A percentile compares a stretch with the other conserved stretches of the same genome.
Conservation (phyloP, 2,797 vertebrate genomes). For the Peromyscus melanophrys region DNA sequence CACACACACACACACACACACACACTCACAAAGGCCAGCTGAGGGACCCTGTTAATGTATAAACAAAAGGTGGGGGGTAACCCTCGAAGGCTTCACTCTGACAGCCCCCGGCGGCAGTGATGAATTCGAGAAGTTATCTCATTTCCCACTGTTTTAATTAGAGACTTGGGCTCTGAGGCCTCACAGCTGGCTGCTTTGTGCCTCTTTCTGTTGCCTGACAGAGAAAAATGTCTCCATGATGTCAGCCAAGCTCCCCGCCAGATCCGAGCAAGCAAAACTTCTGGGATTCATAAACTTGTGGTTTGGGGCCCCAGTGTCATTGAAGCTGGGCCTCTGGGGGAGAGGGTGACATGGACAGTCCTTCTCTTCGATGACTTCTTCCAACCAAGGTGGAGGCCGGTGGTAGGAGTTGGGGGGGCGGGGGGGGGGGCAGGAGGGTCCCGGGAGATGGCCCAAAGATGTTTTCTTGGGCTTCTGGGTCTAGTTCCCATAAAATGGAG, state of each 20-base stretch:
- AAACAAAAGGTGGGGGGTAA: slow-evolving; percentile 98
- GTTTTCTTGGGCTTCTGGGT: slow-evolving; percentile 31
- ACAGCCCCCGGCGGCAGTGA: slow-evolving; percentile 96
- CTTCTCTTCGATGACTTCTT: slow-evolving; percentile 87
- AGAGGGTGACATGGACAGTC: slow-evolving; percentile 88
- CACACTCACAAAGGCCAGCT: slow-evolving; percentile 82
- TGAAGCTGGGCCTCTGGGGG: slow-evolving; percentile 88
- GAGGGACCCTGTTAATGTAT: slow-evolving; percentile 93
- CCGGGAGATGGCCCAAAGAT: not conserved
- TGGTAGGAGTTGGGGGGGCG: slow-evolving; percentile 48
- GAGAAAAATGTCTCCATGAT: slow-evolving; percentile 95
- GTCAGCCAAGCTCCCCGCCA: slow-evolving; percentile 94
- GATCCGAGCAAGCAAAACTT: slow-evolving; percentile 91
- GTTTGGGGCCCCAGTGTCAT: slow-evolving; percentile 91
- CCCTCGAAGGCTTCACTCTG: slow-evolving; percentile 92
- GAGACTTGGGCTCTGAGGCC: slow-evolving; percentile 96
- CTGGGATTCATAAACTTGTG: slow-evolving; percentile 91
- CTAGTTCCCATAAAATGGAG: slow-evolving; percentile 69
- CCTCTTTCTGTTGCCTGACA: slow-evolving; percentile 97
- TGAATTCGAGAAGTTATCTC: slow-evolving; percentile 99
- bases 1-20: not conserved
- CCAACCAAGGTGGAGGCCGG: slow-evolving; percentile 80
- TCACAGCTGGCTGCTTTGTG: slow-evolving; percentile 97
- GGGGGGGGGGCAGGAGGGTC: not conserved
- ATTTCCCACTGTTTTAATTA: slow-evolving; percentile 99